phyloP scores from a whole-genome alignment of 2,888 invertebrate species.

The Scaptodrosophila latifasciaeformis region DNA sequence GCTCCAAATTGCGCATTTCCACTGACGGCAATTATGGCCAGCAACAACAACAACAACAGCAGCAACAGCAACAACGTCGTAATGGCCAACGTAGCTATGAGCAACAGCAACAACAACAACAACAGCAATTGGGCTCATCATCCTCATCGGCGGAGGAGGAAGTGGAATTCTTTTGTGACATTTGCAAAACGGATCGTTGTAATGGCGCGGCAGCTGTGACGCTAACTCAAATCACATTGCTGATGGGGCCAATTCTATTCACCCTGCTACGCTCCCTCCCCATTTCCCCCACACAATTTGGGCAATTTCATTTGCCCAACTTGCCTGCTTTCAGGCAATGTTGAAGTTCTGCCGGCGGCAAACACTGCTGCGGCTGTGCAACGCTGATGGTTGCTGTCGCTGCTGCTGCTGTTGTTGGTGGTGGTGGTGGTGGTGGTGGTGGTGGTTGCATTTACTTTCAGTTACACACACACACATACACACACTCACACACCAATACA shows the following conservation, averaged over 20 bases:
- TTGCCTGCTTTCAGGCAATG: too few relatives aligned
- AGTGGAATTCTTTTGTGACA: constrained; percentile 70
- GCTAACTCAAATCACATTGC: constrained; percentile 24
- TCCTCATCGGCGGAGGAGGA: constrained; percentile 22
- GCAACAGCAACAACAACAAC: constrained; percentile 26
- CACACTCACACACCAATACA: too few relatives aligned
- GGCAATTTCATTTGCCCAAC: too few relatives aligned
- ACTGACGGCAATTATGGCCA: constrained; percentile 16
- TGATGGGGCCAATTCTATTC: constrained; percentile 6
- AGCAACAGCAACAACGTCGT: constrained; percentile 30
- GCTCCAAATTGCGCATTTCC: constrained; percentile 53
- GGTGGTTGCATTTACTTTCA: constrained; percentile 58
- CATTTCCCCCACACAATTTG: too few relatives aligned
- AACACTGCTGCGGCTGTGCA: constrained; percentile 1
- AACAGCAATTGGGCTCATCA: constrained; percentile 13
- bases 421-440: too few relatives aligned
- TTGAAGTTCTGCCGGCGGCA: background rate
- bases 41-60: constrained; percentile 22
- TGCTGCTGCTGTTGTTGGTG: constrained; percentile 2
- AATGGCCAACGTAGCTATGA: constrained; percentile 24
- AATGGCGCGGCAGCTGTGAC: constrained; percentile 58
- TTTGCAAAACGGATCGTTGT: constrained; percentile 69
- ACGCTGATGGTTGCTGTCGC: constrained; percentile 3
- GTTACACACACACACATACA: constrained; percentile 45
- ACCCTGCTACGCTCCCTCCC: background rate